Percentiles rank a stretch among this genome's conserved stretches.
Evolutionary conservation across 2,113 vertebrate species (phyloP).

Genomic region (Callospermophilus lateralis): DNA sequence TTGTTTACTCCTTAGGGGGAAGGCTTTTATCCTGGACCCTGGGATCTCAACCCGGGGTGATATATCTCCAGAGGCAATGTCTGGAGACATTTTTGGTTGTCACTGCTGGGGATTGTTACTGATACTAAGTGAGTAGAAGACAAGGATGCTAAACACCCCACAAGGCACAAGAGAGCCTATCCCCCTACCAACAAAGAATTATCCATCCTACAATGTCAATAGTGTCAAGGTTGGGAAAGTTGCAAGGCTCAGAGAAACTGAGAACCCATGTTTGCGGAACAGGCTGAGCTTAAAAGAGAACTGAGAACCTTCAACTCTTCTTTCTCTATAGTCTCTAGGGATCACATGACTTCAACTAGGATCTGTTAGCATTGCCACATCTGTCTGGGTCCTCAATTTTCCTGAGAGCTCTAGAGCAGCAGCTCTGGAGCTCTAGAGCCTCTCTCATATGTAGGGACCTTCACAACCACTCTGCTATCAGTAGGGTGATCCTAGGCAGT

Average conservation of each 20-base stretch:
- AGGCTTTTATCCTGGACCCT: background rate
- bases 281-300: background rate
- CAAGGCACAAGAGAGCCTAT: no score
- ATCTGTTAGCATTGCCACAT: background rate
- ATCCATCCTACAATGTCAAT: background rate
- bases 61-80: background rate
- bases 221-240: background rate
- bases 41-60: background rate
- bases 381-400: background rate
- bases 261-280: background rate
- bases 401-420: background rate
- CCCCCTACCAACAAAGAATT: background rate
- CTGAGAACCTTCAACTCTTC: background rate
- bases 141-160: background rate
- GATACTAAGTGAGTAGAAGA: background rate
- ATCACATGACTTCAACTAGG: background rate
- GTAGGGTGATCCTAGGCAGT: background rate
- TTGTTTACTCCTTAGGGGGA: background rate
- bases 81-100: slow-evolving; percentile 7
- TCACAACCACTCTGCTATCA: no score
- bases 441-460: background rate
- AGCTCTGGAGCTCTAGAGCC: background rate
- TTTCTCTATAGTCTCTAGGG: background rate
- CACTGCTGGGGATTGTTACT: background rate
- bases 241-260: background rate